phyloP scores from a whole-genome alignment of 2,888 invertebrate species.

The Copidosoma aretas region DNA sequence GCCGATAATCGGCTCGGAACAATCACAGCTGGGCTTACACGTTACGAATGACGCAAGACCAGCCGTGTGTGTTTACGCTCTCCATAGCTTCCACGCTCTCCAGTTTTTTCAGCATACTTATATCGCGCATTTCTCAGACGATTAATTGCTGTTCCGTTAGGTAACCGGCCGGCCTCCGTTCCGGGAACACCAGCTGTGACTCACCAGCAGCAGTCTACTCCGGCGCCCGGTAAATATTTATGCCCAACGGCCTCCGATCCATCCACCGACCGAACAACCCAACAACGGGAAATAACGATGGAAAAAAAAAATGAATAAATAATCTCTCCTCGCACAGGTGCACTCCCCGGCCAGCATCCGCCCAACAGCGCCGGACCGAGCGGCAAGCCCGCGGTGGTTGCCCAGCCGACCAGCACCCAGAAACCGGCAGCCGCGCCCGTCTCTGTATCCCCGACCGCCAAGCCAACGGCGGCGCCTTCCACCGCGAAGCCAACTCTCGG shows the following conservation, averaged over 20 bases:
- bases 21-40: no score
- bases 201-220: slow-evolving; percentile 17
- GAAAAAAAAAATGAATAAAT: no score
- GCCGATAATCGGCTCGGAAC: no score
- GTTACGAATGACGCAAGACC: no score
- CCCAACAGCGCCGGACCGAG: background rate
- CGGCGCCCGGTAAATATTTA: slow-evolving; percentile 22
- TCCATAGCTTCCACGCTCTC: no score
- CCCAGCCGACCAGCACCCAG: background rate
- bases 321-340: background rate
- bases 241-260: slow-evolving; percentile 1
- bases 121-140: slow-evolving; percentile 4
- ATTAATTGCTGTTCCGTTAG: no score
- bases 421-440: background rate
- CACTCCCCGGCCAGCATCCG: background rate
- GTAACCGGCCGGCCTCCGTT: slow-evolving; percentile 26
- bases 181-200: slow-evolving; percentile 18
- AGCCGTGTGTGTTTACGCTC: no score
- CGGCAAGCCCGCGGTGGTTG: background rate
- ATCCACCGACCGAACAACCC: slow-evolving; percentile 20
- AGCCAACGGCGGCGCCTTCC: no score
- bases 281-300: no score
- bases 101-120: no score
- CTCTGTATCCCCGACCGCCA: slow-evolving; percentile 13
- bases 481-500: background rate